phyloP scores from a whole-genome alignment of 2,888 invertebrate species.

The Agonopterix arenella region DNA sequence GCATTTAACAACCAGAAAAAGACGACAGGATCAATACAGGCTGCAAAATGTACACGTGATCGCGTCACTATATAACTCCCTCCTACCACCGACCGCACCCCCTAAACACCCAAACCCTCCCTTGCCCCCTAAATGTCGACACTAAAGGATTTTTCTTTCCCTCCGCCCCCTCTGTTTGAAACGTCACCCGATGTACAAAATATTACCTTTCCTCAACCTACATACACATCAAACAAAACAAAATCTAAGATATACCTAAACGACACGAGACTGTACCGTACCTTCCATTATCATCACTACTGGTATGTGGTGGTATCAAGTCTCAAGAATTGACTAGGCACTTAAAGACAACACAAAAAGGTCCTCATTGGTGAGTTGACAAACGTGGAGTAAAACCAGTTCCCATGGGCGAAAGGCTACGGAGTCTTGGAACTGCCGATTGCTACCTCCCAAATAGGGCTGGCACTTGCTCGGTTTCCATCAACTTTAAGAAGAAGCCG shows the following conservation, averaged over 20 bases:
- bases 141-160: conserved; percentile 59
- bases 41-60: conserved; percentile 76
- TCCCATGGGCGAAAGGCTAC: conserved; percentile 49
- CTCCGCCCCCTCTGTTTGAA: conserved; percentile 33
- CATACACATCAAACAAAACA: conserved; percentile 4
- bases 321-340: too few species aligned
- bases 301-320: too few species aligned
- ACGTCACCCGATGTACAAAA: conserved; percentile 17
- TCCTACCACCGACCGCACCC: conserved; percentile 60
- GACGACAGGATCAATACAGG: conserved; percentile 70
- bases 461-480: conserved; percentile 9
- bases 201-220: conserved; percentile 3
- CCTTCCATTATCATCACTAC: too few species aligned
- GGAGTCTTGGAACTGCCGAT: conserved; percentile 13
- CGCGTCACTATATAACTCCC: conserved; percentile 74
- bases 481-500: not conserved
- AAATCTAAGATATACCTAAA: not conserved
- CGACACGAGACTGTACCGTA: too few species aligned
- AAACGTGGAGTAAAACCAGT: conserved; percentile 44
- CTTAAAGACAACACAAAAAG: too few species aligned
- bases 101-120: conserved; percentile 58
- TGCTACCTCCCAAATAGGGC: conserved; percentile 17
- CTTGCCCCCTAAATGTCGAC: conserved; percentile 49
- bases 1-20: conserved; percentile 55
- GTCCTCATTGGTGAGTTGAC: conserved; percentile 18